Evolutionary conservation across 2,888 invertebrate genomes (phyloP).

Genomic region (Sialis lutaria): DNA sequence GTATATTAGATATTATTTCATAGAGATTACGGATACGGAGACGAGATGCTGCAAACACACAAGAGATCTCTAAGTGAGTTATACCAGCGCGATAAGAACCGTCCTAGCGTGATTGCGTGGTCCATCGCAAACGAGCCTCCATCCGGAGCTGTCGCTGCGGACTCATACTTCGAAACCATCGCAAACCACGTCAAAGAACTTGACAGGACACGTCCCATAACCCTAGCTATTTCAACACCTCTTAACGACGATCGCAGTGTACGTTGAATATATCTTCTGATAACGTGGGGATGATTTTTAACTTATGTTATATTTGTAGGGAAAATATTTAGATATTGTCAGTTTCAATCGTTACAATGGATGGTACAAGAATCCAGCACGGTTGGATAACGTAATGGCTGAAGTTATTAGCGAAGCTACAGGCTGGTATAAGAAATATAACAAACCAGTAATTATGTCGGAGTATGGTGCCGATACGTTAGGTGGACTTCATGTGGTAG

Average conservation of each 20-base stretch:
- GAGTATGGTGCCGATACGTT: slow-evolving; percentile 96
- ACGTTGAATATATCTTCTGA: too few species aligned
- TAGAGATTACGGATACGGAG: slow-evolving; percentile 9
- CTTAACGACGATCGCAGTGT: slow-evolving; percentile 47
- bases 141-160: slow-evolving; percentile 48
- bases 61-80: slow-evolving; percentile 72
- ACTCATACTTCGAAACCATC: slow-evolving; percentile 61
- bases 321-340: slow-evolving; percentile 67
- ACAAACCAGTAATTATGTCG: slow-evolving; percentile 81
- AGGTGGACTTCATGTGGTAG: slow-evolving; percentile 76
- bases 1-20: too few species aligned
- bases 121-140: slow-evolving; percentile 91
- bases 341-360: slow-evolving; percentile 94
- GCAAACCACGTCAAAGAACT: slow-evolving; percentile 58
- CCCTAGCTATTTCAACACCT: slow-evolving; percentile 55
- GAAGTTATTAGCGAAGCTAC: slow-evolving; percentile 60
- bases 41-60: slow-evolving; percentile 57
- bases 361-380: slow-evolving; percentile 83
- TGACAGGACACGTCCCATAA: slow-evolving; percentile 72
- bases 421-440: slow-evolving; percentile 61
- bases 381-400: slow-evolving; percentile 51
- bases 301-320: slow-evolving; percentile 29
- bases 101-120: slow-evolving; percentile 93
- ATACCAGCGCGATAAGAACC: slow-evolving; percentile 81
- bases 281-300: too few species aligned